Percentiles rank a stretch among this genome's conserved stretches.
These are phyloP conservation scores for Oryzias javanicus DNA, from an alignment of 2,113 vertebrate species.

Conservation along the genomic window DNA sequence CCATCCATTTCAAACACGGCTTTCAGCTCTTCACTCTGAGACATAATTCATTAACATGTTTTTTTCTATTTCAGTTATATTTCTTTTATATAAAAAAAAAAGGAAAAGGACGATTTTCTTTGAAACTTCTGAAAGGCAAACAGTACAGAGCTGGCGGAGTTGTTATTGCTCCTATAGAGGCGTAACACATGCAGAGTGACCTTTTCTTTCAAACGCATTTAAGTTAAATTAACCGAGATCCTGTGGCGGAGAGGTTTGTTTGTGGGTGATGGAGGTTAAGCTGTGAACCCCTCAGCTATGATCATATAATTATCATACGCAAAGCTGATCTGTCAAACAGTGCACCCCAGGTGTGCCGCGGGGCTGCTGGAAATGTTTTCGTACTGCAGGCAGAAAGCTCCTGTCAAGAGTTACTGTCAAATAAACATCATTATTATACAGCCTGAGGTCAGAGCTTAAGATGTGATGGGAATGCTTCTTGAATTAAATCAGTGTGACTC, in stretches of 20 bases:
- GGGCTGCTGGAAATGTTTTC: conserved; percentile 33
- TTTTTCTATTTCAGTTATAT: no score
- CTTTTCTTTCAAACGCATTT: conserved; percentile 44
- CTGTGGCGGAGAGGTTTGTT: conserved; percentile 36
- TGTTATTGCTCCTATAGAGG: conserved; percentile 5
- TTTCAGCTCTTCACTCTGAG: no score
- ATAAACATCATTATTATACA: conserved; percentile 61
- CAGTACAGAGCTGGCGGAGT: conserved; percentile 4
- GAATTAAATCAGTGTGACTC: conserved; percentile 40
- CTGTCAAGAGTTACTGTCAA: conserved; percentile 43
- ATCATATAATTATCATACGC: conserved; percentile 55
- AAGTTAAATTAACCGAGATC: conserved; percentile 38
- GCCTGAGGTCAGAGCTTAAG: conserved; percentile 46
- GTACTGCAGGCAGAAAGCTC: conserved; percentile 30
- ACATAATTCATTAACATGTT: background rate
- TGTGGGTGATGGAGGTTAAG: conserved; percentile 41
- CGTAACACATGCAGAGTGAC: conserved; percentile 26
- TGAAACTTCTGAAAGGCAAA: conserved; percentile 6
- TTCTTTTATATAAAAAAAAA: background rate
- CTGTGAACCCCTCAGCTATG: conserved; percentile 41
- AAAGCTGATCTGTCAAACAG: conserved; percentile 56
- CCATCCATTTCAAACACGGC: background rate
- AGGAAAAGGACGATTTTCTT: conserved; percentile 4
- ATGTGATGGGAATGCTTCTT: conserved; percentile 32
- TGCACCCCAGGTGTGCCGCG: conserved; percentile 50